Conservation (phyloP, 2,113 vertebrate genomes). For the Sakesphorus luctuosus region DNA sequence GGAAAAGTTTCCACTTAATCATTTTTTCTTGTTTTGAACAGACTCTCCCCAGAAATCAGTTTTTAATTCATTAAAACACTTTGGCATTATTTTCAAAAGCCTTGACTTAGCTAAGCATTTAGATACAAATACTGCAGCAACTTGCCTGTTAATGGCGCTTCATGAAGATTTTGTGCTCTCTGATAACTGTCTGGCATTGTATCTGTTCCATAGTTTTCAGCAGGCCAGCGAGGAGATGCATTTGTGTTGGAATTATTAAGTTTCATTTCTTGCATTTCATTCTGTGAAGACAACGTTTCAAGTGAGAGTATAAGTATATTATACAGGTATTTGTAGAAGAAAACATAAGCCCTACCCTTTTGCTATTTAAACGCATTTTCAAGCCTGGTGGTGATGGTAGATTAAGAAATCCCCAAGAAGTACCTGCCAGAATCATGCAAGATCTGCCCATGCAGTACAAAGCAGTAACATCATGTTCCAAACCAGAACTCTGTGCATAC, state of each 20-base stretch:
- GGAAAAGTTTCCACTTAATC: neutral
- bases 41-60: neutral
- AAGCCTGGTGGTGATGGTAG: accelerated
- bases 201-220: slow-evolving; percentile 86
- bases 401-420: neutral
- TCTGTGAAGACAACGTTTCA: slow-evolving; percentile 72
- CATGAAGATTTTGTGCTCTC: slow-evolving; percentile 87
- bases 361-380: neutral
- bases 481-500: neutral
- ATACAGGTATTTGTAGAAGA: neutral
- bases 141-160: slow-evolving; percentile 90
- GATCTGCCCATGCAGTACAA: neutral
- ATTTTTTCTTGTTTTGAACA: neutral
- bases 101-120: neutral
- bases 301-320: neutral
- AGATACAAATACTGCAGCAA: neutral
- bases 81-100: neutral
- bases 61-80: neutral
- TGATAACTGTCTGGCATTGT: slow-evolving; percentile 84
- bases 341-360: neutral
- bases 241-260: slow-evolving; percentile 80
- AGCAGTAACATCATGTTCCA: neutral
- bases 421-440: neutral
- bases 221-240: slow-evolving; percentile 82
- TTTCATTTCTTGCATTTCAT: slow-evolving; percentile 94